Percentiles rank a stretch among this genome's conserved stretches.
Conservation (phyloP, 2,888 invertebrate genomes). For the Eupithecia exiguata region DNA sequence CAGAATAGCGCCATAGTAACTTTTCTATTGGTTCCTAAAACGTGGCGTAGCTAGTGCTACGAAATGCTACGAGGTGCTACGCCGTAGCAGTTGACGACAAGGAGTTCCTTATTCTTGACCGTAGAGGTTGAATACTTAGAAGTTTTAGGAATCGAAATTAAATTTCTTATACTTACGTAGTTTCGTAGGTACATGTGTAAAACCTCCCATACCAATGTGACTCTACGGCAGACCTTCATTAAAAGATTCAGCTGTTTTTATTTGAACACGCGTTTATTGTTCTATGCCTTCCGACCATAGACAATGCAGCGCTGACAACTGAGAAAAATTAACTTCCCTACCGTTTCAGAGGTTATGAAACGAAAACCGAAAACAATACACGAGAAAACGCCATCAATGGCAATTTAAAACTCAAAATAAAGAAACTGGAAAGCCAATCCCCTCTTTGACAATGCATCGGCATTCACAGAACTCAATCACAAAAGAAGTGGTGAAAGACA, state of each 20-base stretch:
- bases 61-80: constrained; percentile 28
- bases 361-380: constrained; percentile 45
- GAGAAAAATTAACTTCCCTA: constrained; percentile 46
- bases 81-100: neutral
- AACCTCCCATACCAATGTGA: neutral
- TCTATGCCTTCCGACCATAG: constrained; percentile 41
- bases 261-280: constrained; percentile 47
- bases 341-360: constrained; percentile 46
- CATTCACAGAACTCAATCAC: constrained; percentile 67
- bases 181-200: neutral
- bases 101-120: neutral
- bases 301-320: constrained; percentile 50
- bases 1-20: neutral
- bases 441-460: constrained; percentile 69
- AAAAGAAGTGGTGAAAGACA: constrained; percentile 82
- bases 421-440: constrained; percentile 68
- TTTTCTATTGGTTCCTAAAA: neutral
- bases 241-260: constrained; percentile 52
- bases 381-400: constrained; percentile 48
- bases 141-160: neutral
- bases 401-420: constrained; percentile 62
- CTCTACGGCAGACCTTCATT: constrained; percentile 45
- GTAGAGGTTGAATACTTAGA: neutral
- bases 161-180: neutral
- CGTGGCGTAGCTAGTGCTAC: constrained; percentile 30